Evolutionary conservation across 2,888 invertebrate species (phyloP), one percentile per base, ranked within the genome.

Genomic region (Phortica okadai): DNA sequence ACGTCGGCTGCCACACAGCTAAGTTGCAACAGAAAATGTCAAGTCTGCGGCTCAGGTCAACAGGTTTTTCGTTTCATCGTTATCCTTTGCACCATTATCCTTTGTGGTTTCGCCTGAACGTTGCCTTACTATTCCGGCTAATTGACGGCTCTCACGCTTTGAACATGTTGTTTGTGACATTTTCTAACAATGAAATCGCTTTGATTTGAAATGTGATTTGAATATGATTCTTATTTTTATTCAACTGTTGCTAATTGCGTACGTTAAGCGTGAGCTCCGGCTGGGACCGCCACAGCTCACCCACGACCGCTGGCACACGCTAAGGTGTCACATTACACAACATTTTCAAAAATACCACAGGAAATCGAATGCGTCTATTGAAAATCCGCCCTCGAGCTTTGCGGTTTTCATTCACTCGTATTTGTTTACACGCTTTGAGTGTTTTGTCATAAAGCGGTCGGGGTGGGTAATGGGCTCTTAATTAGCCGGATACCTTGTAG

Each of bases 401-500:
- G 88, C 81, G 89, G 88, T 88, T 80, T 78, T 78, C 76, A 33
- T 33, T 10, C 21, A 33, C n/a, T 73, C 74, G 78, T 84, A 86
- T 88, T 83, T 89, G 80, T 82, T 89, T 88, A 85, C 82, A 56
- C 70, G 16, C 78, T 74, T 72, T 73, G 72, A 59, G 77, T 44
- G 45, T 64, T 77, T 74, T 75, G 72, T 25, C 50, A 25, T 62
- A 75, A 72, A 16, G 42, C 21, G 1, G 62, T 1, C 7, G 77
- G 88, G 84, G 80, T 85, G 86, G 75, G 85, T 89, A 88, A 88
- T 88, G 88, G 87, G 77, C 84, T 87, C 88, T 89, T 89, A 89
- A 88, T 88, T 89, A 88, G 88, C 81, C 83, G 83, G 86, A 89
- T 89, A 82, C 41, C 44, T 67, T 67, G 14, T 11, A 64, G 64